Evolutionary conservation across 2,113 vertebrate species (phyloP), one percentile per base, ranked within the genome.

Genomic region (Archocentrus centrarchus): DNA sequence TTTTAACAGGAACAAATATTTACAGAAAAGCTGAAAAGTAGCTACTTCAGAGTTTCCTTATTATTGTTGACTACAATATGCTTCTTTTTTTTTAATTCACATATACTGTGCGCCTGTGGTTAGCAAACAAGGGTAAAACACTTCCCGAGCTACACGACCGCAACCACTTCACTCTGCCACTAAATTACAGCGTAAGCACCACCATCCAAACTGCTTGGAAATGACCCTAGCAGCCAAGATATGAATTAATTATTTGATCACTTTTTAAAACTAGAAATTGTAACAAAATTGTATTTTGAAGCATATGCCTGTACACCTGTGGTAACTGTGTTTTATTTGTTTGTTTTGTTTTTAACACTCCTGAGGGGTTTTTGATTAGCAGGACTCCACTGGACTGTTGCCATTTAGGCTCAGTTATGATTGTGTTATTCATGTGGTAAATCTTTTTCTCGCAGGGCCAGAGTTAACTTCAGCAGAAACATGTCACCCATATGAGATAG

Each of bases 401-500:
- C 60, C 68, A 63, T 91, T 78, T 80, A 83, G 79, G 20, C 88
- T 88, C 73, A 24, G 55, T 83, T 85, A 58, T 32, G 68, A 59
- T 53, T 63, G 64, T 88, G 50, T 83, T 85, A 60, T 70, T 83
- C 41, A 62, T 82, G 73, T 82, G 80, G 35, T 82, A 3, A 77
- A 79, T 80, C 15, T 63, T 90, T 83, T 85, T 83, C 80, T 85
- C 77, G 64, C 87, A 86, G 85, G 86, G 91, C 86, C 91, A 92
- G 90, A 93, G 88, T 86, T 90, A 84, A 91, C 70, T 57, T 87
- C 59, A 91, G 77, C 79, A 87, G 84, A 94, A 80, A 82, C 84
- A 93, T 86, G 70, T 91, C 92, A 93, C 86, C 59, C 61, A 92
- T 90, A 64, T 59, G 86, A 90, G 63, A 92, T 78, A 89, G 80